A percentile compares a stretch with the other conserved stretches of the same genome.
Evolutionary conservation across 2,113 vertebrate genomes (phyloP).

Genomic region (Corvus cornix): DNA sequence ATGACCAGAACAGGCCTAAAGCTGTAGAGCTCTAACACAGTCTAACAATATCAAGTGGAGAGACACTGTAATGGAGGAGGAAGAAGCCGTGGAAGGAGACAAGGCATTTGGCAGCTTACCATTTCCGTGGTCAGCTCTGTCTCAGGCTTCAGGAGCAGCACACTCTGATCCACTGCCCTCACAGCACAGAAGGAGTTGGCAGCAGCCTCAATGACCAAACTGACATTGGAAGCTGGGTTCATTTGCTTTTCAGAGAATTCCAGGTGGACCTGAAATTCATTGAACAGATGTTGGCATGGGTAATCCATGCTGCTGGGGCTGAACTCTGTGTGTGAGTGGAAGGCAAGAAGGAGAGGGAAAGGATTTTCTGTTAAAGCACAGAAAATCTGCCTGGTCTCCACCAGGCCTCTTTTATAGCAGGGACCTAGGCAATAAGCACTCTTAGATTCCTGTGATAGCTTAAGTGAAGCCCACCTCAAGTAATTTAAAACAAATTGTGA

Average conservation of each 20-base stretch:
- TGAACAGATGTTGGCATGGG: neutral
- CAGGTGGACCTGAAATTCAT: slow-evolving; percentile 77
- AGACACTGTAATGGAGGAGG: neutral
- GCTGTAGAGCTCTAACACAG: neutral
- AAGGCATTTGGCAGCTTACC: neutral
- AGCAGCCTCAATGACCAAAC: slow-evolving; percentile 72
- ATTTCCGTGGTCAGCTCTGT: slow-evolving; percentile 49
- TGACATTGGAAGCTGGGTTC: slow-evolving; percentile 69
- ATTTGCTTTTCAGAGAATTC: slow-evolving; percentile 71
- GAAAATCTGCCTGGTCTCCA: neutral
- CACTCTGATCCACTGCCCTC: slow-evolving; percentile 81
- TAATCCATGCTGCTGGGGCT: neutral
- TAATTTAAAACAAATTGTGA: neutral
- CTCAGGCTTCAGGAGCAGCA: slow-evolving; percentile 74
- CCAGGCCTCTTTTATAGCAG: neutral
- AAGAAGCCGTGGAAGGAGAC: neutral
- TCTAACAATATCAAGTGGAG: neutral
- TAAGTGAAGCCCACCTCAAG: neutral
- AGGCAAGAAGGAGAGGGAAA: neutral
- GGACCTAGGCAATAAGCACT: neutral
- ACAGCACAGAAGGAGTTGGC: slow-evolving; percentile 83
- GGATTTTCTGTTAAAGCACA: neutral
- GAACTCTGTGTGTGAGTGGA: neutral
- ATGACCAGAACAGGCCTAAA: neutral
- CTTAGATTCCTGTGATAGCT: neutral